Base-by-base conservation (phyloP, 2,113 vertebrate genomes). In the Halichoeres trimaculatus region DNA sequence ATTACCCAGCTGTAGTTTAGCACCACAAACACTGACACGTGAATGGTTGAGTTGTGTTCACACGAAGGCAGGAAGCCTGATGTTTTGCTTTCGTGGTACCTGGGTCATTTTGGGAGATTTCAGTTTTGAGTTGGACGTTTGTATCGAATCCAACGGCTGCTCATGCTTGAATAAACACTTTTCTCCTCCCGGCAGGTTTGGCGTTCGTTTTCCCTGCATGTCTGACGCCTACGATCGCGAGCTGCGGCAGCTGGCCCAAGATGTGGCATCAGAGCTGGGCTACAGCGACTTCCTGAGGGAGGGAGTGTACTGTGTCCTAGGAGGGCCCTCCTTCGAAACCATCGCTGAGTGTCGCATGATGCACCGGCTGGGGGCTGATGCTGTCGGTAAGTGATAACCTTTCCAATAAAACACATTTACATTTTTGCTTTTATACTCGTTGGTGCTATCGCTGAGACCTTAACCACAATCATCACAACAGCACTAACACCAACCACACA, bases 141-240 rank as follows among this genome's bases (percentile, higher is more conserved):
- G 20, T 40, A 38, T 36, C 6, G 2, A 26, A n/a, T 54, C 3
- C 5, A 12, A 6, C 11, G 6, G 19, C n/a, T 59, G 22, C 17
- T 2, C 23, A 11, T 13, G 10, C 14, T 22, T 20, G 45, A 57
- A 10, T 69, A 5, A 66, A 47, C 53, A 5, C 5, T 5, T 0
- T 53, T 20, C 53, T 63, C 19, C 78, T 40, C 38, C 26, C 41
- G 16, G 9, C 88, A 99, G 97, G 91, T 97, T 97, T 47, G 97
- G 97, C 1, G 76, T 86, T 55, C 95, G 97, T 24, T 98, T 98
- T 80, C 97, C 95, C 23, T 94, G 95, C 82, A 96, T 97, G 96
- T 98, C 97, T 0, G 95, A 98, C 13, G 96, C 96, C 2, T 98
- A 98, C 0, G 94, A 97, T 61, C 91, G 90, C 8, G 69, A 93